phyloP scores from a whole-genome alignment of 2,797 vertebrate genomes.

The Pristis pectinata region DNA sequence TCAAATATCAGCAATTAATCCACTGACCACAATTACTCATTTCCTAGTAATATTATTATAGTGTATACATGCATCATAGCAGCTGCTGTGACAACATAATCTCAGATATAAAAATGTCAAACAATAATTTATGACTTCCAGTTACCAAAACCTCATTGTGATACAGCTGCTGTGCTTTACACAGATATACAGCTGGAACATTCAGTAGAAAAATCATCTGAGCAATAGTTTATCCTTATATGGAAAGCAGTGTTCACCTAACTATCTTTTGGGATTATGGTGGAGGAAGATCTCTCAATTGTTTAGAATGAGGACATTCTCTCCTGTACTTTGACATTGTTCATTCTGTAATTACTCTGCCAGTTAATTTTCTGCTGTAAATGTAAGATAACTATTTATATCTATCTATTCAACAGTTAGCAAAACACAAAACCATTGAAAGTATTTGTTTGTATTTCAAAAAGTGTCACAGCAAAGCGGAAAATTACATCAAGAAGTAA shows the following conservation, averaged over 20 bases:
- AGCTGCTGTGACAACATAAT: not conserved
- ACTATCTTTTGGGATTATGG: not conserved
- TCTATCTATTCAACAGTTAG: not conserved
- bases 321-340: not conserved
- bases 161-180: not conserved
- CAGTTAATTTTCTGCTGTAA: not conserved
- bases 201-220: not conserved
- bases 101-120: not conserved
- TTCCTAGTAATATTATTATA: not conserved
- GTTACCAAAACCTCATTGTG: not conserved
- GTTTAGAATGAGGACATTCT: not conserved
- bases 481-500: not conserved
- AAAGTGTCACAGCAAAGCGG: not conserved
- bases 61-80: no score
- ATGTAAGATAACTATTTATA: conserved; percentile 19
- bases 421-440: not conserved
- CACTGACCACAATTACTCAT: not conserved
- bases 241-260: not conserved
- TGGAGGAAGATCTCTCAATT: not conserved
- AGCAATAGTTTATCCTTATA: not conserved
- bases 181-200: not conserved
- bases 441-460: not conserved
- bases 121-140: not conserved
- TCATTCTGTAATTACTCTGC: not conserved
- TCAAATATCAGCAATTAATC: not conserved